phyloP scores from a whole-genome alignment of 2,113 vertebrate species.

The Silurus glanis region DNA sequence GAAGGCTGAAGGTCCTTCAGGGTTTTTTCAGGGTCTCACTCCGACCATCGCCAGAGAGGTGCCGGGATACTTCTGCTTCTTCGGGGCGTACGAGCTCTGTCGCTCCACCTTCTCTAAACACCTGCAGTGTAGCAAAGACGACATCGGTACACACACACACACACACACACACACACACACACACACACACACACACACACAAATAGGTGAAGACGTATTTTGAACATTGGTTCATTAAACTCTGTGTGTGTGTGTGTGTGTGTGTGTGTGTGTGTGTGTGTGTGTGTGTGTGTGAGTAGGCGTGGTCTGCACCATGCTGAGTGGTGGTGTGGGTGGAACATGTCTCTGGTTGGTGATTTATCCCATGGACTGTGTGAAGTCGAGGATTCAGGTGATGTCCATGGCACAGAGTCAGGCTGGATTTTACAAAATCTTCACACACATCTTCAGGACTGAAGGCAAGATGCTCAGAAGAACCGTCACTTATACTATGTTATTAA shows the following conservation, averaged over 20 bases:
- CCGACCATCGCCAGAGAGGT: conserved; percentile 92
- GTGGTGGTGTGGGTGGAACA: conserved; percentile 89
- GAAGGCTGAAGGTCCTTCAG: conserved; percentile 81
- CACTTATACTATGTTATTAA: not conserved
- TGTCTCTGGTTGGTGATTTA: conserved; percentile 94
- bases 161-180: not conserved
- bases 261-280: conserved; percentile 25
- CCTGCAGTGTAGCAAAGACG: conserved; percentile 84
- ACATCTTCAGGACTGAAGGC: conserved; percentile 85
- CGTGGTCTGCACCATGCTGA: conserved; percentile 83
- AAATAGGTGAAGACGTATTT: not conserved
- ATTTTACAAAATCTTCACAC: conserved; percentile 84
- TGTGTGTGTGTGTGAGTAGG: conserved; percentile 67
- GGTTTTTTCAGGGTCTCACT: conserved; percentile 90
- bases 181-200: not conserved
- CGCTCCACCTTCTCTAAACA: conserved; percentile 81
- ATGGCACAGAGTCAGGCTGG: conserved; percentile 88
- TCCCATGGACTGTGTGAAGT: conserved; percentile 95
- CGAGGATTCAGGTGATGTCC: conserved; percentile 96
- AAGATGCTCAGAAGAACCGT: conserved; percentile 10
- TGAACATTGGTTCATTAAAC: not conserved
- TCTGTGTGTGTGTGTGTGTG: conserved; percentile 9
- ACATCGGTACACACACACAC: conserved; percentile 78
- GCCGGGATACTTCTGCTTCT: conserved; percentile 96
- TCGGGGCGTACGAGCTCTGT: conserved; percentile 90